phyloP scores from a whole-genome alignment of 2,797 vertebrate species.

The Coccyzus lansbergi region DNA sequence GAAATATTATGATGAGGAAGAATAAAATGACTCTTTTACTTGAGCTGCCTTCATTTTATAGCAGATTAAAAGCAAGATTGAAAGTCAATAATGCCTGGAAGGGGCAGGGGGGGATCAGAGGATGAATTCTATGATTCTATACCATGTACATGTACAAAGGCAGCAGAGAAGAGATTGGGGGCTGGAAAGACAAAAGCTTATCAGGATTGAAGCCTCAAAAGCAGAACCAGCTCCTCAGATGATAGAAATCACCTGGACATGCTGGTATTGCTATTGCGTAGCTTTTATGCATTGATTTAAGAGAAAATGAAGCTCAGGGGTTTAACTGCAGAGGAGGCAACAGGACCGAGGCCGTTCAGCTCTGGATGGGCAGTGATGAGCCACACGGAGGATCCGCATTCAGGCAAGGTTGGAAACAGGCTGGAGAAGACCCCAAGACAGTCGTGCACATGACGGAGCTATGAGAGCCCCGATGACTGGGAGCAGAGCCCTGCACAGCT shows the following conservation, averaged over 20 bases:
- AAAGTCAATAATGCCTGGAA: neutral
- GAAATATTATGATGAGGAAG: neutral
- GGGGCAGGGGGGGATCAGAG: neutral
- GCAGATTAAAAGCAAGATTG: neutral
- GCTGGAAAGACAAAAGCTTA: constrained; percentile 15
- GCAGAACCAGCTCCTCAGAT: neutral
- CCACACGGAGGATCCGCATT: neutral
- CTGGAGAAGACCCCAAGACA: neutral
- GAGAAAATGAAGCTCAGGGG: constrained; percentile 23
- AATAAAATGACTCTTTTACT: constrained; percentile 8
- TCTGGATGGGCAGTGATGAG: neutral
- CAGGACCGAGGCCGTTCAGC: neutral
- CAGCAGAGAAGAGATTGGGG: neutral
- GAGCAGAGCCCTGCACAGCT: neutral
- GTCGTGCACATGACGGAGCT: rapidly evolving
- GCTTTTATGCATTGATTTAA: constrained; percentile 34
- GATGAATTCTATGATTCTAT: too few species aligned
- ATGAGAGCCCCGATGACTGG: neutral
- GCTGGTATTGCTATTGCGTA: neutral
- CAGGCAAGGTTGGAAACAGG: neutral
- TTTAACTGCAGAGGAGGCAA: neutral
- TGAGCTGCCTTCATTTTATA: constrained; percentile 32
- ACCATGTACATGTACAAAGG: neutral
- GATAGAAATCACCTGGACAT: neutral
- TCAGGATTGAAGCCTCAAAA: neutral